Evolutionary conservation across 1,140 invertebrate species (phyloP).

Genomic region (Grapholita molesta): DNA sequence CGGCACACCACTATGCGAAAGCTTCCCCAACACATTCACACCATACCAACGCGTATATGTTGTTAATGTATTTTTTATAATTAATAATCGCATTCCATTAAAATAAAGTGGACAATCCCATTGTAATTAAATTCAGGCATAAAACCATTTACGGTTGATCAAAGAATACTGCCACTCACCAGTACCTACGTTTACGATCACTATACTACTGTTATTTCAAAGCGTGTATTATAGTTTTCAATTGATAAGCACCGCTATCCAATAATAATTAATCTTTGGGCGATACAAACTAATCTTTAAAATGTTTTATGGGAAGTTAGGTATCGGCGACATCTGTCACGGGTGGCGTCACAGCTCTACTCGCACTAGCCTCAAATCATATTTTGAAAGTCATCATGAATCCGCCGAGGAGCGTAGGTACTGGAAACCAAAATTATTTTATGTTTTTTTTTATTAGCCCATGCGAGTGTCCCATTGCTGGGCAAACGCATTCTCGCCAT

Average conservation of each 20-base stretch:
- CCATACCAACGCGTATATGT: not conserved
- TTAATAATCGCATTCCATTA: not conserved
- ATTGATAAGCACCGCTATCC: not conserved
- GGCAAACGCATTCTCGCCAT: too few species aligned
- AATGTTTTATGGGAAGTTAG: too few species aligned
- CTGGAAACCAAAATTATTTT: too few species aligned
- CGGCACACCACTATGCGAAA: not conserved
- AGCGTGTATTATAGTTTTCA: not conserved
- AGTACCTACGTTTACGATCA: not conserved
- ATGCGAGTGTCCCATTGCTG: too few species aligned
- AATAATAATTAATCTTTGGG: not conserved
- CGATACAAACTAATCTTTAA: not conserved
- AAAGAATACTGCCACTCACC: not conserved
- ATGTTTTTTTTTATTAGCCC: too few species aligned
- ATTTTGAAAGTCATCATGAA: too few species aligned
- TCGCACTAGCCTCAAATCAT: too few species aligned
- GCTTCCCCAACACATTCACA: not conserved
- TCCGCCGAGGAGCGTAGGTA: too few species aligned
- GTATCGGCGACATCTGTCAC: too few species aligned
- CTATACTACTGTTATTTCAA: not conserved
- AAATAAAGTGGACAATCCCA: not conserved
- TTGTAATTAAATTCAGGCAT: conserved; percentile 1
- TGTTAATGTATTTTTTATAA: not conserved
- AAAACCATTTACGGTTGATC: conserved; percentile 31
- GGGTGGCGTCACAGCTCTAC: too few species aligned